phyloP scores from a whole-genome alignment of 1,140 invertebrate species.

The Drosophila teissieri region DNA sequence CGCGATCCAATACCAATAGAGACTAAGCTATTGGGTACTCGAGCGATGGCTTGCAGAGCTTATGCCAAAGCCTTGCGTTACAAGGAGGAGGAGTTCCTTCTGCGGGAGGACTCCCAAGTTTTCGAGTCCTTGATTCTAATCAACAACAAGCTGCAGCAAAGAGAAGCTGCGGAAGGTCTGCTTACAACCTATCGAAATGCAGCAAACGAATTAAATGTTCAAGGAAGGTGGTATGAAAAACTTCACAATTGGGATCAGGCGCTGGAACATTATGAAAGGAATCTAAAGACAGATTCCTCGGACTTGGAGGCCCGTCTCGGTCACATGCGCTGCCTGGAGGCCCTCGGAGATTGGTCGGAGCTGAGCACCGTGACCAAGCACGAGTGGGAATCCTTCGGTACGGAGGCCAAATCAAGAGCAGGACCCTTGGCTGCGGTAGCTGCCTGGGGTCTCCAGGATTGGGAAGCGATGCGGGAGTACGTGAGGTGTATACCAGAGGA shows the following conservation, averaged over 20 bases:
- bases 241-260: constrained; percentile 99
- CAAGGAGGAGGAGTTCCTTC: constrained; percentile 98
- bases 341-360: constrained; percentile 97
- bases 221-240: constrained; percentile 99
- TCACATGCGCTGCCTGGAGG: constrained; percentile 98
- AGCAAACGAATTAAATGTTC: constrained; percentile 88
- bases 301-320: constrained; percentile 95
- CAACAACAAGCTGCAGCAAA: constrained; percentile 99
- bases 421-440: constrained; percentile 96
- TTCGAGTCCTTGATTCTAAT: constrained; percentile 98
- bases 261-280: constrained; percentile 92
- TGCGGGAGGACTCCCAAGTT: constrained; percentile 88
- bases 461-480: constrained; percentile 96
- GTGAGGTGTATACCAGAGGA: constrained; percentile 94
- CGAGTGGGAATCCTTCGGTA: constrained; percentile 90
- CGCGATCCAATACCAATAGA: constrained; percentile 97
- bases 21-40: constrained; percentile 91
- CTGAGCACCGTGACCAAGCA: constrained; percentile 90
- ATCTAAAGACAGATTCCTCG: constrained; percentile 86
- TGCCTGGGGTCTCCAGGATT: constrained; percentile 96
- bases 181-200: constrained; percentile 93
- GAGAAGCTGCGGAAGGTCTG: constrained; percentile 97
- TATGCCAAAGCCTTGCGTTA: constrained; percentile 99
- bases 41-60: constrained; percentile 94
- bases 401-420: constrained; percentile 92